Evolutionary conservation across 2,888 invertebrate species (phyloP).

Genomic region (Tyria jacobaeae): DNA sequence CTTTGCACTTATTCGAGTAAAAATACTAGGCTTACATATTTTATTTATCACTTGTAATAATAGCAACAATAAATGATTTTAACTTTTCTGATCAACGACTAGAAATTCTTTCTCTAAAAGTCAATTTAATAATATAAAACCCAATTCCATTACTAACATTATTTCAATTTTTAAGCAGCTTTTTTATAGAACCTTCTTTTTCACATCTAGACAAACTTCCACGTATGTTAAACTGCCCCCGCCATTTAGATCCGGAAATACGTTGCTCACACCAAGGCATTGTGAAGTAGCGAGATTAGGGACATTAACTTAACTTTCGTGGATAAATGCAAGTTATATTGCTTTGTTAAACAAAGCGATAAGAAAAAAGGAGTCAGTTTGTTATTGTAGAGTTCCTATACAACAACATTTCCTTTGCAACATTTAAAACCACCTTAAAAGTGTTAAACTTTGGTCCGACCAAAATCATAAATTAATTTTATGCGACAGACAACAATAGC

Average conservation of each 20-base stretch:
- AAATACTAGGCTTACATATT: neutral
- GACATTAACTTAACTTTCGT: slow-evolving; percentile 1
- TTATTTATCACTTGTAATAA: neutral
- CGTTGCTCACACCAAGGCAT: neutral
- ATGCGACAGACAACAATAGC: neutral
- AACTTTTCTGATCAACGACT: neutral
- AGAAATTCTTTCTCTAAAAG: too few species aligned
- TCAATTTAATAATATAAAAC: too few species aligned
- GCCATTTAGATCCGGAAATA: neutral
- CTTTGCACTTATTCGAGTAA: neutral
- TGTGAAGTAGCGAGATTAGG: neutral
- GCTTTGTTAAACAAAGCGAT: slow-evolving; percentile 1
- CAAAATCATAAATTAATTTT: neutral
- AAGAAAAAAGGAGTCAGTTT: neutral
- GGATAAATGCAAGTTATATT: neutral
- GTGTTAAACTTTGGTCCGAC: neutral
- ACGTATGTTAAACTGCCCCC: neutral
- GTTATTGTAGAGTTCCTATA: neutral
- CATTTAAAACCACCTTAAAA: neutral
- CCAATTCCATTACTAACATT: too few species aligned
- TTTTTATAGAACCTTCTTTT: neutral
- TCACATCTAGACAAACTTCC: neutral
- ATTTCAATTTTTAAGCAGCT: too few species aligned
- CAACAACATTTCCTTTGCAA: neutral
- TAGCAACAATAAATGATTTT: neutral